Base-by-base conservation (phyloP, 2,888 invertebrate genomes). In the Phalera bucephala region DNA sequence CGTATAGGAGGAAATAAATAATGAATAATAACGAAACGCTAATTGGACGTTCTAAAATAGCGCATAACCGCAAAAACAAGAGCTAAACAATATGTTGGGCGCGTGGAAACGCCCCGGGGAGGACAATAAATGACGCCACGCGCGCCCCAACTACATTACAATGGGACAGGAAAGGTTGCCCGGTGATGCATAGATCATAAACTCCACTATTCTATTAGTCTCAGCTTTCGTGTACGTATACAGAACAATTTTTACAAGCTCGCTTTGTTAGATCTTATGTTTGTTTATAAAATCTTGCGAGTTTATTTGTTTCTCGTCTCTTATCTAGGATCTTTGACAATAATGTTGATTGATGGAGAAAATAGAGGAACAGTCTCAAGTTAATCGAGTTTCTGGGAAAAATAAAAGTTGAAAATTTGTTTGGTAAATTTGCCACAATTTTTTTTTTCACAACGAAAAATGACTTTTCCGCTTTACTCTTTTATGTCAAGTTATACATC, bases 91-190 rank as follows among this genome's bases (percentile, higher is more conserved):
- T 22, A 70, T 64, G 45, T 36, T 39, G 31, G 19, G 13, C 31
- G 32, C n/a, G 28, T 31, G 40, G 40, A 45, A 30, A 41, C 39
- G 26, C 31, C 41, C n/a, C 30, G 39, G 36, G 31, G 38, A 58
- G 52, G 55, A 61, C 60, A 56, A 67, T 60, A 63, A 66, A 64
- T 52, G 64, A 52, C 55, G 40, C 34, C 46, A 36, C 23, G 21
- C 45, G 57, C 47, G 55, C 65, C 64, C 51, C 60, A 62, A 68
- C 62, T 53, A 61, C 60, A 63, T 58, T 60, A 61, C 70, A 72
- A 72, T 67, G 64, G 40, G 45, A 59, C 52, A 46, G 43, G 49
- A 61, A 65, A 75, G 69, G 68, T 73, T 70, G 62, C 27, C 42
- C 27, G 45, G 36, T 63, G 63, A 72, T 41, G 41, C 49, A 70